Conservation (phyloP, 2,113 vertebrate species). For the Nestor notabilis region DNA sequence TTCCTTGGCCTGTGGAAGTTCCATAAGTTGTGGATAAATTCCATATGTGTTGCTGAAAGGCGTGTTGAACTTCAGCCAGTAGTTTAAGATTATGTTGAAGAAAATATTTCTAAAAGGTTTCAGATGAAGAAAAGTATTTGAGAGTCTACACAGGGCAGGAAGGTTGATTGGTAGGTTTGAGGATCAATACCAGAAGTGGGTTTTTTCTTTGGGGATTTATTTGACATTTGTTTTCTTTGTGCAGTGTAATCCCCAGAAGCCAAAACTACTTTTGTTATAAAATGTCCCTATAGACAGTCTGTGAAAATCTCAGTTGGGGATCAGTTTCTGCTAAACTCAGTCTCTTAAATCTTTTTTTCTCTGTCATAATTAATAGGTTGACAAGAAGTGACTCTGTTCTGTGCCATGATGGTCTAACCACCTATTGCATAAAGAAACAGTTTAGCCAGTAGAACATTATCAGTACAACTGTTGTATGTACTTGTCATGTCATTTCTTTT, state of each 20-base stretch:
- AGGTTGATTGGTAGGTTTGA: slow-evolving; percentile 27
- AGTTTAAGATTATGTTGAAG: slow-evolving; percentile 51
- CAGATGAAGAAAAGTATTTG: slow-evolving; percentile 58
- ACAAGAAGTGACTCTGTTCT: slow-evolving; percentile 4
- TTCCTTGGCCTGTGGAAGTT: slow-evolving; percentile 42
- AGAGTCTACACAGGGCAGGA: slow-evolving; percentile 9
- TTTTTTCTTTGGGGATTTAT: slow-evolving; percentile 58
- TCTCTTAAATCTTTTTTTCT: slow-evolving; percentile 5
- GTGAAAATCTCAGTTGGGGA: slow-evolving; percentile 49
- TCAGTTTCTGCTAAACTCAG: slow-evolving; percentile 50
- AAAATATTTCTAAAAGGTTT: slow-evolving; percentile 63
- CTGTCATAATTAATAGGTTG: slow-evolving; percentile 20
- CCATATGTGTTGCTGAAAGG: slow-evolving; percentile 47
- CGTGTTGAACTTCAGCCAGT: slow-evolving; percentile 55
- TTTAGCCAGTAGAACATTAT: background rate
- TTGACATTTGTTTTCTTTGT: slow-evolving; percentile 68
- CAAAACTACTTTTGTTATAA: slow-evolving; percentile 47
- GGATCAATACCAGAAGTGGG: slow-evolving; percentile 56
- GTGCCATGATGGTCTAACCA: background rate
- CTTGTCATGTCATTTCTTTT: background rate
- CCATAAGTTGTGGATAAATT: slow-evolving; percentile 56
- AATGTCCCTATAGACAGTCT: slow-evolving; percentile 6
- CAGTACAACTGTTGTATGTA: background rate
- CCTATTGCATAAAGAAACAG: background rate
- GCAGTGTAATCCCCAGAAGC: slow-evolving; percentile 43